Evolutionary conservation across 2,113 vertebrate species (phyloP), one percentile per base, ranked within the genome.

Genomic region (Catagonus wagneri): DNA sequence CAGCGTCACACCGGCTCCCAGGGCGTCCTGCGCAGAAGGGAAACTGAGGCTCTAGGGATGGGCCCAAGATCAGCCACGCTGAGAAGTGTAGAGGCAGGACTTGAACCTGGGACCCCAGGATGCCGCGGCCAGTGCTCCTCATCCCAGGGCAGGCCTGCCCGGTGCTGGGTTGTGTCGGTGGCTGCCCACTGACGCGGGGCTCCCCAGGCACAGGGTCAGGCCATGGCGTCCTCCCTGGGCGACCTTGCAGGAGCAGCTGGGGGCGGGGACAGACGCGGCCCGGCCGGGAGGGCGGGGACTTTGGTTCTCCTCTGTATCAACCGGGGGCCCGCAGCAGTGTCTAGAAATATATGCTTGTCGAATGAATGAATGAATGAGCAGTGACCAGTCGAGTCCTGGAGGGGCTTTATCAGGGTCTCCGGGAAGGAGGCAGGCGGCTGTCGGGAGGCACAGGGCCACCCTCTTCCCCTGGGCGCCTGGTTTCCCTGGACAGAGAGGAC

Each of bases 171-270:
- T 19, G 29, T 61, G 58, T 13, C 39, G n/a, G n/a, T 1, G 0
- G 44, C 16, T 52, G 15, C 44, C 14, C 32, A 36, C 56, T 11
- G 20, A 4, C 0, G 1, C 1, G 0, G 7, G 3, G 2, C 3
- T 75, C 36, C 5, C 86, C 61, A 60, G 79, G 56, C 25, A 14
- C 32, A 22, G 19, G 32, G 3, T 36, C 68, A 34, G 79, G 29
- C 86, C 50, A 3, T 4, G 2, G 32, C 0, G 1, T 16, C 52
- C 7, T 68, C 50, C 56, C 23, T 60, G 27, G 32, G 36, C 6
- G 25, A 36, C 4, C 9, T 8, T 10, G 25, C 3, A 10, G 44
- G 68, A 50, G 16, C 9, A 44, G 61, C 34, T 11, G 20, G 12
- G 36, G 36, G 16, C 19, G 58, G 79, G 54, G 39, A 60, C 92